Evolutionary conservation across 2,113 vertebrate genomes (phyloP).

Genomic region (Pholis gunnellus): DNA sequence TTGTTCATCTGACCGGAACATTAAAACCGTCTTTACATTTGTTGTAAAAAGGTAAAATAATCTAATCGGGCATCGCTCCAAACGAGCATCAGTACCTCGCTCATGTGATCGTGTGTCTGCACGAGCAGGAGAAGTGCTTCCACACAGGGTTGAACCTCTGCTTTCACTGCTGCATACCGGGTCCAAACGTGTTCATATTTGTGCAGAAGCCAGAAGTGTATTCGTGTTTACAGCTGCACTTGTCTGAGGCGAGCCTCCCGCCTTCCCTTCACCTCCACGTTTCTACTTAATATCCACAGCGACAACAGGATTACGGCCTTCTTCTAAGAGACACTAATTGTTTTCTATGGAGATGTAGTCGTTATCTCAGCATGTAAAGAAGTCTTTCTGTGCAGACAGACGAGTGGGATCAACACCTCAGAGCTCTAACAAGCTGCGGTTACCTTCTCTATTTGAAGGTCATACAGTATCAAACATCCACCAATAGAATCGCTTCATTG

Average conservation of each 20-base stretch:
- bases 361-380: background rate
- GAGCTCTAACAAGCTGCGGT: too few relatives aligned
- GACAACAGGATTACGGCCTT: constrained; percentile 18
- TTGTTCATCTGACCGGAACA: constrained; percentile 23
- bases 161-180: background rate
- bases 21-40: constrained; percentile 1
- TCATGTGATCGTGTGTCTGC: background rate
- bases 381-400: background rate
- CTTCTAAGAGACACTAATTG: background rate
- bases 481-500: background rate
- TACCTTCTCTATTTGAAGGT: background rate
- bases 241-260: constrained; percentile 35
- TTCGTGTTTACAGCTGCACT: constrained; percentile 14
- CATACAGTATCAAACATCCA: background rate
- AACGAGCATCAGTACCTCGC: constrained; percentile 3
- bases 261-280: constrained; percentile 50
- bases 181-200: background rate
- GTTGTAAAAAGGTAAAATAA: background rate
- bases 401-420: background rate
- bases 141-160: background rate
- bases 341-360: background rate
- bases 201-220: background rate
- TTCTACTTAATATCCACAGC: constrained; percentile 36
- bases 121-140: background rate
- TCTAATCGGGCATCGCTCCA: too few relatives aligned